Base-by-base conservation (phyloP, 2,888 invertebrate genomes). In the Philaethria dido region DNA sequence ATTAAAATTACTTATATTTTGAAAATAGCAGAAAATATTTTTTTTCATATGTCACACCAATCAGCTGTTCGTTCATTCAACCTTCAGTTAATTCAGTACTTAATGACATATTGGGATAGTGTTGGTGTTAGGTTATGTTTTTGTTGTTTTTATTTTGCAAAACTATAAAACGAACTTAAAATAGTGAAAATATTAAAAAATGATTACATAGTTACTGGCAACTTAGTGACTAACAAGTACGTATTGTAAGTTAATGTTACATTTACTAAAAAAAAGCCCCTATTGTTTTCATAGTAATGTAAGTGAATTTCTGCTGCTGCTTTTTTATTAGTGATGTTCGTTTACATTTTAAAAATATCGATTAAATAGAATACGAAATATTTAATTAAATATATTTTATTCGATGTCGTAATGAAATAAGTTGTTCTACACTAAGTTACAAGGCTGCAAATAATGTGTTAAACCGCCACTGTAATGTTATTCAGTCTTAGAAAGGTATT, bases 61-160 rank as follows among this genome's bases (percentile, higher is more conserved):
- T 78, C 80, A 81, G 80, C 80, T 81, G 80, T 66, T 63, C 55
- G 6, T 75, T 77, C 72, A 65, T 74, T 74, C 73, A 75, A 73
- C 75, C 74, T 73, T 75, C 74, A 71, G 52, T 66, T 22, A 39
- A 54, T 66, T 69, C 60, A 68, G 60, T 68, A 45, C 44, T 39
- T 54, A 61, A 48, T 68, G 66, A 66, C 70, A 68, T 54, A 47
- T 66, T 66, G 63, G 61, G 68, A 68, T 62, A 65, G 70, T 66
- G 63, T 55, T 68, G 57, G 62, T 60, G 63, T 61, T 50, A 68
- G 69, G 70, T 70, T 70, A 70, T 63, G 68, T 66, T 62, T 66
- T 45, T 70, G 59, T 63, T 70, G 44, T 50, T 65, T 64, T 70
- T 25, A 36, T 52, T 25, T 59, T 22, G 42, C 59, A 42, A 22